Percentiles rank a stretch among this genome's conserved stretches.
These are phyloP conservation scores for Coenonympha arcania DNA, from an alignment of 2,888 invertebrate genomes.

Conservation along the genomic window DNA sequence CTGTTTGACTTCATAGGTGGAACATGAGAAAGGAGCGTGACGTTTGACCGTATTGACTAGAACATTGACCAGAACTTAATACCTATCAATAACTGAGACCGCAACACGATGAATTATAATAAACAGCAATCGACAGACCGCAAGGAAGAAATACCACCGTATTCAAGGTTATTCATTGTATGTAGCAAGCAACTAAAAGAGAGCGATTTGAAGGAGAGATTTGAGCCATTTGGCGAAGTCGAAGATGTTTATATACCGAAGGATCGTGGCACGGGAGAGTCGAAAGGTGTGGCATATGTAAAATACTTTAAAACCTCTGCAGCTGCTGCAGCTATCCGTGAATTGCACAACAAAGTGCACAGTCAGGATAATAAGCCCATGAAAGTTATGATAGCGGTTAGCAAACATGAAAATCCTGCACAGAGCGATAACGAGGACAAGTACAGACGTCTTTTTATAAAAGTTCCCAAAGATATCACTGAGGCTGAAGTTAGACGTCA, in stretches of 20 bases:
- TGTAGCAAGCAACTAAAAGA: conserved; percentile 81
- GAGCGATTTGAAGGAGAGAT: conserved; percentile 84
- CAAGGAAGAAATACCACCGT: conserved; percentile 80
- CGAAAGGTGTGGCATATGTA: conserved; percentile 93
- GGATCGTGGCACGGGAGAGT: conserved; percentile 85
- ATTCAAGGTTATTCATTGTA: conserved; percentile 91
- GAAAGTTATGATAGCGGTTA: conserved; percentile 91
- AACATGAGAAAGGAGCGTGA: conserved; percentile 24
- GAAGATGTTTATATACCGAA: conserved; percentile 92
- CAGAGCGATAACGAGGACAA: conserved; percentile 63
- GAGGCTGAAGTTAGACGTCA: conserved; percentile 85
- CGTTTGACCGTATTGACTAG: conserved; percentile 27
- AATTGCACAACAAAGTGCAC: conserved; percentile 85
- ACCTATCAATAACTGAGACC: not conserved
- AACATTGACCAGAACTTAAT: conserved; percentile 23
- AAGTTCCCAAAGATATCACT: conserved; percentile 84
- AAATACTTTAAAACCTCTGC: conserved; percentile 93
- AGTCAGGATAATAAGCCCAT: conserved; percentile 83
- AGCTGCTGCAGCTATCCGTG: conserved; percentile 90
- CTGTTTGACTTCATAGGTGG: not conserved
- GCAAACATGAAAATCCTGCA: conserved; percentile 46
- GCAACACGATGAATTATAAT: conserved; percentile 30
- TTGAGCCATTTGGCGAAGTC: conserved; percentile 85
- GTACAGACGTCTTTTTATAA: conserved; percentile 82
- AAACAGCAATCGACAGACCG: conserved; percentile 44